Conservation (phyloP, 2,797 vertebrate genomes). For the Sebastes diaconus region DNA sequence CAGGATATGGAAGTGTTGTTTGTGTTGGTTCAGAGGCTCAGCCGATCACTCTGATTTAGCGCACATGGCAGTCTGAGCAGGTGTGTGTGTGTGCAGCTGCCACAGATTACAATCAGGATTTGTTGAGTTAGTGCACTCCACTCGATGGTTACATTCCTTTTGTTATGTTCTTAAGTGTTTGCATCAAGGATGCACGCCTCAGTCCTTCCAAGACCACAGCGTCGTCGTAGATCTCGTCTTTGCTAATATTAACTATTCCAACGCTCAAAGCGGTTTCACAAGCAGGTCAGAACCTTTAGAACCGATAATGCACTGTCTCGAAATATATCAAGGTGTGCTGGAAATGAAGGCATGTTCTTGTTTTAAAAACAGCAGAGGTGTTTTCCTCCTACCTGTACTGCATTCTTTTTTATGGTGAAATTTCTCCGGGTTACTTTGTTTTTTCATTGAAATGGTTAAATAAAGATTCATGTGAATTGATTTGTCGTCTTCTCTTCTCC, state of each 20-base stretch:
- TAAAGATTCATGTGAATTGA: slow-evolving; percentile 78
- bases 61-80: slow-evolving; percentile 24
- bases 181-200: slow-evolving; percentile 59
- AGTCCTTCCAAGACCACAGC: slow-evolving; percentile 40
- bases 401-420: slow-evolving; percentile 65
- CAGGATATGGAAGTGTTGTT: slow-evolving; percentile 63
- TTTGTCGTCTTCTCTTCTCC: background rate
- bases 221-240: slow-evolving; percentile 37
- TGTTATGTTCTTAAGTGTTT: slow-evolving; percentile 40
- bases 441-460: slow-evolving; percentile 80
- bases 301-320: slow-evolving; percentile 24
- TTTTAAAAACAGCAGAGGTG: slow-evolving; percentile 29
- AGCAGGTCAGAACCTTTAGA: slow-evolving; percentile 45
- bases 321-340: slow-evolving; percentile 15
- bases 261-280: slow-evolving; percentile 38
- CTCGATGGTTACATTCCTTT: slow-evolving; percentile 75
- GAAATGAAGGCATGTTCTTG: slow-evolving; percentile 13
- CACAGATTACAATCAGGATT: slow-evolving; percentile 61
- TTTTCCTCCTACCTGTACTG: slow-evolving; percentile 52
- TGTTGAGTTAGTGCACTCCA: slow-evolving; percentile 53
- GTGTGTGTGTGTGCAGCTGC: slow-evolving; percentile 27
- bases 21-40: slow-evolving; percentile 29
- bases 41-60: slow-evolving; percentile 6
- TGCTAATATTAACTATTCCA: slow-evolving; percentile 16
- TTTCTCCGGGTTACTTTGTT: slow-evolving; percentile 64